Percentiles rank a stretch among this genome's conserved stretches.
Conservation (phyloP, 1,140 invertebrate genomes). For the Bombus pascuorum region DNA sequence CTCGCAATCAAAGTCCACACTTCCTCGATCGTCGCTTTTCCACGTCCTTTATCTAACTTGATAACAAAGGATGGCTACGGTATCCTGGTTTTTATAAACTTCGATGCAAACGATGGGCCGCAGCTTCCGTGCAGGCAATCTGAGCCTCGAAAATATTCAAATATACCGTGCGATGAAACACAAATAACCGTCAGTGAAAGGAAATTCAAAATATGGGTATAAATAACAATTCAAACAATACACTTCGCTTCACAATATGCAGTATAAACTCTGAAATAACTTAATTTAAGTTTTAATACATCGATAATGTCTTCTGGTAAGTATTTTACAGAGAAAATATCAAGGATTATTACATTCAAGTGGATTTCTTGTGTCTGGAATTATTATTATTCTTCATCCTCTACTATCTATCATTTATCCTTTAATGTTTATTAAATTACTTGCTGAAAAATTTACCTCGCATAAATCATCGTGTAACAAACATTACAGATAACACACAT, state of each 20-base stretch:
- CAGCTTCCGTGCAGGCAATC: not conserved
- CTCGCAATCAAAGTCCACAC: not conserved
- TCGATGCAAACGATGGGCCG: too few relatives aligned
- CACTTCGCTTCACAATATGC: not conserved
- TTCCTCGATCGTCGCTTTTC: not conserved
- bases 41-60: not conserved
- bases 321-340: not conserved
- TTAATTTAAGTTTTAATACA: not conserved
- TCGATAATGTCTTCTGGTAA: not conserved
- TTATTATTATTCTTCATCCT: not conserved
- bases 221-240: not conserved
- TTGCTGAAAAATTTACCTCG: too few relatives aligned
- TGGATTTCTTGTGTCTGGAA: not conserved
- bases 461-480: too few relatives aligned
- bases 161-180: not conserved
- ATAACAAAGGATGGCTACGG: not conserved
- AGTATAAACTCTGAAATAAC: not conserved
- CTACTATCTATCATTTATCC: too few relatives aligned
- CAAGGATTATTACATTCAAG: too few relatives aligned
- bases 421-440: too few relatives aligned
- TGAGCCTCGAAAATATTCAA: not conserved
- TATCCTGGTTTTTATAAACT: conserved; percentile 13
- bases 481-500: too few relatives aligned
- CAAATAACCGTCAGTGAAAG: not conserved
- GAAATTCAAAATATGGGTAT: not conserved